phyloP scores from a whole-genome alignment of 2,797 vertebrate species.

The Channallabes apus region DNA sequence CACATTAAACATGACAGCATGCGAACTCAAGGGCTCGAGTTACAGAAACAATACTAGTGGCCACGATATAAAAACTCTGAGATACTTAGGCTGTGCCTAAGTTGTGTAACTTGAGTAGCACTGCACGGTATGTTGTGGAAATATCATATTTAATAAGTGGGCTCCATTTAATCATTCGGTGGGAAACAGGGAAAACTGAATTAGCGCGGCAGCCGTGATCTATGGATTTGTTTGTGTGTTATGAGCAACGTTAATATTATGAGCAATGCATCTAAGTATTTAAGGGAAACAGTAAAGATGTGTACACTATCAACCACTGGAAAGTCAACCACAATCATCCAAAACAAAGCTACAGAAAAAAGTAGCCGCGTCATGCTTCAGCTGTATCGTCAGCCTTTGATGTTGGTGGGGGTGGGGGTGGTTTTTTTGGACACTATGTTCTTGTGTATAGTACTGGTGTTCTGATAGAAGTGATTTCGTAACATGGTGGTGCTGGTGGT shows the following conservation, averaged over 20 bases:
- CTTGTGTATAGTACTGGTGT: background rate
- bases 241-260: background rate
- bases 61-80: background rate
- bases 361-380: background rate
- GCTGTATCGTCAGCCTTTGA: background rate
- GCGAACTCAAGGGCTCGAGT: background rate
- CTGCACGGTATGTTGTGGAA: background rate
- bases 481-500: background rate
- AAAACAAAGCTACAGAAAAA: background rate
- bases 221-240: background rate
- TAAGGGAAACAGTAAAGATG: background rate
- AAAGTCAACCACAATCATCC: background rate
- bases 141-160: background rate
- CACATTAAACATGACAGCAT: background rate
- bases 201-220: background rate
- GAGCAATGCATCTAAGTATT: background rate
- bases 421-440: background rate
- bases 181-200: background rate
- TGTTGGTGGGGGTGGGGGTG: background rate
- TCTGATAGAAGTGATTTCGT: background rate
- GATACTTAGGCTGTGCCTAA: no score
- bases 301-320: background rate
- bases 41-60: background rate
- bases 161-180: background rate
- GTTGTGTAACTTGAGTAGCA: background rate